phyloP scores from a whole-genome alignment of 2,888 invertebrate genomes.

The Dasysyrphus albostriatus region DNA sequence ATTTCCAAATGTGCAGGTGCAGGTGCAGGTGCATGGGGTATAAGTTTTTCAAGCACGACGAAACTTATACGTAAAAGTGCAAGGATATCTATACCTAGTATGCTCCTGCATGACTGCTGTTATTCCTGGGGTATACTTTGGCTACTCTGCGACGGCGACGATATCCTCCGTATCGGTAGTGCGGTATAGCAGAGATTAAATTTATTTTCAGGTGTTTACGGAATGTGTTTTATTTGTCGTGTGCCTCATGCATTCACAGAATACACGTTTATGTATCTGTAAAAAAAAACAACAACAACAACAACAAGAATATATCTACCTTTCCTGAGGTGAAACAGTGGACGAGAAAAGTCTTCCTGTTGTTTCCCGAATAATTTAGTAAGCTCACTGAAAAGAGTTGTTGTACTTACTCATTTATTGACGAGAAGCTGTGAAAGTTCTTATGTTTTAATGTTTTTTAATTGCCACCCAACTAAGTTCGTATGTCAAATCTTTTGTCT shows the following conservation, averaged over 20 bases:
- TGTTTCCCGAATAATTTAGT: not conserved
- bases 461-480: not conserved
- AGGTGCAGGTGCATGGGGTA: slow-evolving; percentile 69
- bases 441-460: too few species aligned
- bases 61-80: slow-evolving; percentile 26
- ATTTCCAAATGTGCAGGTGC: slow-evolving; percentile 74
- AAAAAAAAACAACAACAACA: slow-evolving; percentile 21
- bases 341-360: slow-evolving; percentile 2
- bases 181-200: slow-evolving; percentile 77
- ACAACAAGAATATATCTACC: slow-evolving; percentile 10
- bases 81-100: slow-evolving; percentile 12
- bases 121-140: not conserved
- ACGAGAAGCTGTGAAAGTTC: not conserved
- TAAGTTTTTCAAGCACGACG: slow-evolving; percentile 69
- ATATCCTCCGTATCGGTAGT: slow-evolving; percentile 42
- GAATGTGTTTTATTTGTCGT: slow-evolving; percentile 76
- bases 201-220: slow-evolving; percentile 78
- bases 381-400: too few species aligned
- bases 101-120: slow-evolving; percentile 39
- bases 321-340: slow-evolving; percentile 38
- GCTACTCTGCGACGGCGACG: not conserved
- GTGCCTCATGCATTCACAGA: slow-evolving; percentile 62
- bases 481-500: slow-evolving; percentile 11
- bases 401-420: too few species aligned
- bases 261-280: slow-evolving; percentile 63